phyloP scores from a whole-genome alignment of 2,888 invertebrate genomes.

The Caprella mutica region DNA sequence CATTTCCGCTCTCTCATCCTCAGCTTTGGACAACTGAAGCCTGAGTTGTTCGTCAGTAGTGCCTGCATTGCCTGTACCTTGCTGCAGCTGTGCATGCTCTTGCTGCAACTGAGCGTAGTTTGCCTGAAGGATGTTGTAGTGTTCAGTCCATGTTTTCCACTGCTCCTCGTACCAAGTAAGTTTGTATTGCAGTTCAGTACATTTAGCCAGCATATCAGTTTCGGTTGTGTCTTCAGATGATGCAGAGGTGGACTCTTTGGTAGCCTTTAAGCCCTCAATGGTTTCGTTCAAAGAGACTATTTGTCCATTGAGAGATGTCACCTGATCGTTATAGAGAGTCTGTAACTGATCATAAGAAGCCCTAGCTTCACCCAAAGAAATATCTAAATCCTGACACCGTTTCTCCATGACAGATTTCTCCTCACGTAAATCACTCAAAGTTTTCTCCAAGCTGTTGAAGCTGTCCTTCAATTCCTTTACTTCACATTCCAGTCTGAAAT shows the following conservation, averaged over 20 bases:
- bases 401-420: no score
- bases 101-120: background rate
- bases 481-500: background rate
- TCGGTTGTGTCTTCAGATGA: background rate
- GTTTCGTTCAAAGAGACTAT: no score
- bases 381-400: no score
- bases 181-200: slow-evolving; percentile 28
- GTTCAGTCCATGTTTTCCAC: slow-evolving; percentile 27
- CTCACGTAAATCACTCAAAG: background rate
- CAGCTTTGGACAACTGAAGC: no score
- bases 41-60: no score
- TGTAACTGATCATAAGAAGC: slow-evolving; percentile 21
- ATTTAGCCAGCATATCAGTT: background rate
- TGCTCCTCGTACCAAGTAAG: slow-evolving; percentile 33
- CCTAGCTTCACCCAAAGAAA: slow-evolving; percentile 14
- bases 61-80: no score
- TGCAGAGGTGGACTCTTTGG: background rate
- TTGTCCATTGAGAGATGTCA: no score
- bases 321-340: no score
- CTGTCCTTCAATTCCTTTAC: background rate
- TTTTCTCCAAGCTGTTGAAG: background rate
- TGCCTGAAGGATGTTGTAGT: slow-evolving; percentile 18
- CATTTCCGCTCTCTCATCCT: no score
- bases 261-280: no score
- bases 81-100: slow-evolving; percentile 4